These are phyloP conservation scores for Caenorhabditis parvicauda DNA, from an alignment of 2,888 invertebrate species.

Conservation along the genomic window DNA sequence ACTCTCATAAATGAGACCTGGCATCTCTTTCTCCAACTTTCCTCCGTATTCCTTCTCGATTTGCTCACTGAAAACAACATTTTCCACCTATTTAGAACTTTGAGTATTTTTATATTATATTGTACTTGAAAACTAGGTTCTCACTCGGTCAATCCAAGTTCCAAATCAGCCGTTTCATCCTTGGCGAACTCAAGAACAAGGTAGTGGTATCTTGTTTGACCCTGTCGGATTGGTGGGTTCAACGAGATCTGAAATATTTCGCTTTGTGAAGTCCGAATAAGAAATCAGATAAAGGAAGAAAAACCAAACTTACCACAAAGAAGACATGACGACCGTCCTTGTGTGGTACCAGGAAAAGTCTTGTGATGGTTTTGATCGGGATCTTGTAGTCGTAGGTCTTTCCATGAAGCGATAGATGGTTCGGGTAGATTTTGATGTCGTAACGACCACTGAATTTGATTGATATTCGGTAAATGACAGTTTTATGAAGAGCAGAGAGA, in stretches of 20 bases:
- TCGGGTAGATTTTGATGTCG: conserved; percentile 88
- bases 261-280: neutral
- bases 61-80: conserved; percentile 73
- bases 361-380: conserved; percentile 90
- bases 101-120: conserved; percentile 4
- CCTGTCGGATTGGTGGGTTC: conserved; percentile 98
- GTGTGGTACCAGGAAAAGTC: conserved; percentile 90
- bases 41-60: conserved; percentile 88
- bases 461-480: too few relatives aligned
- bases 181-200: conserved; percentile 88
- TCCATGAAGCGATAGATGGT: conserved; percentile 87
- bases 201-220: conserved; percentile 96
- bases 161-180: conserved; percentile 87
- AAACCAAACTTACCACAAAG: conserved; percentile 76
- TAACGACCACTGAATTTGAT: conserved; percentile 81
- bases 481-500: too few relatives aligned
- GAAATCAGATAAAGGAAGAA: neutral
- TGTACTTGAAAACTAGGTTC: conserved; percentile 52
- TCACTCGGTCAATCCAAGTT: conserved; percentile 86
- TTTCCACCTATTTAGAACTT: neutral
- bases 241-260: conserved; percentile 72
- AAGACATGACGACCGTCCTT: conserved; percentile 97
- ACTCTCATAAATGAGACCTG: conserved; percentile 90
- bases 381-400: conserved; percentile 99
- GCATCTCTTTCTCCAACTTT: conserved; percentile 83